Percentiles rank a stretch among this genome's conserved stretches.
Conservation (phyloP, 1,140 invertebrate genomes). For the Watersipora subatra region DNA sequence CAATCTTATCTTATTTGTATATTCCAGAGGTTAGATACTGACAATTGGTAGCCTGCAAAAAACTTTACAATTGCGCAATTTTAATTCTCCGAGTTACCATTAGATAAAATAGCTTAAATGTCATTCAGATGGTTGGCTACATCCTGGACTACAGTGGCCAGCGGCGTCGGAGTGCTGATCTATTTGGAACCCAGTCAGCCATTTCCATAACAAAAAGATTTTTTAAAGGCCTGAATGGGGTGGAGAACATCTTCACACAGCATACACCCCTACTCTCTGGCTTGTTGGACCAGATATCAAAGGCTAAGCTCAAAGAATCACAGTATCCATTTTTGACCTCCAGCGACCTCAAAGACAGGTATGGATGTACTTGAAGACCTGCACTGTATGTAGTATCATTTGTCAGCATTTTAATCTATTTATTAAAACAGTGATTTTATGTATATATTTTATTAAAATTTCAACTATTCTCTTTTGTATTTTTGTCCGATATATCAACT, state of each 20-base stretch:
- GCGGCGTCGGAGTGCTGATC: slow-evolving; percentile 60
- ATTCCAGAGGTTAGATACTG: too few relatives aligned
- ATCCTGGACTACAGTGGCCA: slow-evolving; percentile 67
- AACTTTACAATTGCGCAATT: too few relatives aligned
- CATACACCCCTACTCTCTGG: slow-evolving; percentile 74
- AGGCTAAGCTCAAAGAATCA: slow-evolving; percentile 67
- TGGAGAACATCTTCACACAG: slow-evolving; percentile 94
- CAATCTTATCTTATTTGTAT: too few relatives aligned
- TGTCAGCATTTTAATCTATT: too few relatives aligned
- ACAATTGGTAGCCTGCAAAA: too few relatives aligned
- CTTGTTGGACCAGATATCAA: slow-evolving; percentile 73
- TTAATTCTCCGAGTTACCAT: too few relatives aligned
- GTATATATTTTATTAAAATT: too few relatives aligned
- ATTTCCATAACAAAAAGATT: slow-evolving; percentile 73
- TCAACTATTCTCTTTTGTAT: too few relatives aligned
- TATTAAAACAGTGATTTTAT: too few relatives aligned
- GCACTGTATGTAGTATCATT: too few relatives aligned
- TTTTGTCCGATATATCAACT: too few relatives aligned
- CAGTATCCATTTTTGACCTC: slow-evolving; percentile 64
- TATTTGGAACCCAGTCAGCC: slow-evolving; percentile 60
- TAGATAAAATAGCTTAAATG: too few relatives aligned
- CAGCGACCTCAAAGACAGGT: slow-evolving; percentile 39
- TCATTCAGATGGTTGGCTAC: slow-evolving; percentile 52
- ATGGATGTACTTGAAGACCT: slow-evolving; percentile 7
- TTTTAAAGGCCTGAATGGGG: slow-evolving; percentile 79